These are phyloP conservation scores for Noctuana brunneofusca DNA, from an alignment of 2,888 invertebrate species.

Conservation along the genomic window DNA sequence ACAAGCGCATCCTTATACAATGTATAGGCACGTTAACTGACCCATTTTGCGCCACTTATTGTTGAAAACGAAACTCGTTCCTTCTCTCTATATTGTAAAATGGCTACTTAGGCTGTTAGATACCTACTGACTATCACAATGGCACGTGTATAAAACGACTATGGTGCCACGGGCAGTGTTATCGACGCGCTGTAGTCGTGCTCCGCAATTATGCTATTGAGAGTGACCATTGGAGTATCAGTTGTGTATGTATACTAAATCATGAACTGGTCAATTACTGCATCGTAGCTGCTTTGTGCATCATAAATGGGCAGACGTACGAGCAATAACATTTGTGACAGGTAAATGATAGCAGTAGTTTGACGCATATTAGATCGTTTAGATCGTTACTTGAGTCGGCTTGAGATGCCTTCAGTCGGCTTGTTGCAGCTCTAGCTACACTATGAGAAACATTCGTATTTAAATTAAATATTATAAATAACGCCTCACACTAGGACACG, in stretches of 20 bases:
- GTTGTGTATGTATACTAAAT: slow-evolving; percentile 6
- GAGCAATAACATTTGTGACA: slow-evolving; percentile 15
- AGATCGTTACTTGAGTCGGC: background rate
- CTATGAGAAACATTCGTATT: background rate
- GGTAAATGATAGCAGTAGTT: slow-evolving; percentile 20
- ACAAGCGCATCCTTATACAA: slow-evolving; percentile 25
- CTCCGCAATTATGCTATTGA: background rate
- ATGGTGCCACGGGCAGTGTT: background rate
- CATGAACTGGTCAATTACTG: slow-evolving; percentile 7
- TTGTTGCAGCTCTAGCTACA: background rate
- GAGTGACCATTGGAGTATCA: slow-evolving; percentile 1
- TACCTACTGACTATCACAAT: slow-evolving; percentile 4
- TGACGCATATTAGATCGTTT: slow-evolving; percentile 7
- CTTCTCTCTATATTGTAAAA: slow-evolving; percentile 20
- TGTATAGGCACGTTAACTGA: slow-evolving; percentile 21
- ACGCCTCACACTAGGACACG: too few relatives aligned
- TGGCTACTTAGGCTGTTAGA: slow-evolving; percentile 8
- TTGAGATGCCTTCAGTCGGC: background rate
- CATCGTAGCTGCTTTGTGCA: slow-evolving; percentile 6
- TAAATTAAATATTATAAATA: too few relatives aligned
- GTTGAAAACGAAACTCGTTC: slow-evolving; percentile 25
- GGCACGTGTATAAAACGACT: background rate
- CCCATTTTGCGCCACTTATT: slow-evolving; percentile 31
- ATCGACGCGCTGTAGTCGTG: background rate
- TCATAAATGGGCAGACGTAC: background rate